These are phyloP conservation scores for Ferdinandea cuprea DNA, from an alignment of 2,888 invertebrate species.

Conservation along the genomic window DNA sequence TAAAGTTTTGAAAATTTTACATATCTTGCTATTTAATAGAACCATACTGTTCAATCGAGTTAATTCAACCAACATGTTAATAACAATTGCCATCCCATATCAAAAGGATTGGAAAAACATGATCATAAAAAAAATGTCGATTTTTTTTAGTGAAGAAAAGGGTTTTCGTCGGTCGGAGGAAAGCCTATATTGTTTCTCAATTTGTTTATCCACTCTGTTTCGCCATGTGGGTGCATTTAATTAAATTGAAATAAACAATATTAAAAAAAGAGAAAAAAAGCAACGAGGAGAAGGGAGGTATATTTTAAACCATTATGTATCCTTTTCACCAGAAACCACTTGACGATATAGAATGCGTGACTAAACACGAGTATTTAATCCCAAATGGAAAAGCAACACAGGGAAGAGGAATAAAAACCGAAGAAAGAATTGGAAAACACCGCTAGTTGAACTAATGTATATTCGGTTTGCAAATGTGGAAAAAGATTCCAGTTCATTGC, in stretches of 20 bases:
- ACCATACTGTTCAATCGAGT: conserved; percentile 13
- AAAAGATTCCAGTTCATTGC: conserved; percentile 73
- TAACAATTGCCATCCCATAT: not conserved
- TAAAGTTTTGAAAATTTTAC: too few relatives aligned
- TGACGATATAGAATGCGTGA: conserved; percentile 70
- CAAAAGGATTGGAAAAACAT: not conserved
- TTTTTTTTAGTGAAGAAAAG: conserved; percentile 3
- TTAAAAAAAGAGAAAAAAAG: too few relatives aligned
- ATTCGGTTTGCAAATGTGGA: conserved; percentile 73
- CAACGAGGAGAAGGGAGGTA: conserved; percentile 22
- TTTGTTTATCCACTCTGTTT: conserved; percentile 29
- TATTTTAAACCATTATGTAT: conserved; percentile 63
- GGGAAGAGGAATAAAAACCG: conserved; percentile 18
- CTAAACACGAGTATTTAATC: conserved; percentile 72
- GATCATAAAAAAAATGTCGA: not conserved
- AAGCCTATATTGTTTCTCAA: conserved; percentile 28
- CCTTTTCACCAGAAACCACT: conserved; percentile 65
- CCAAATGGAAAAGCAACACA: conserved; percentile 68
- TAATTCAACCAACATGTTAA: conserved; percentile 5
- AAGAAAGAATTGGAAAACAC: conserved; percentile 65
- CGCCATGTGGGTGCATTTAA: conserved; percentile 58
- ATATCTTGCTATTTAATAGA: too few relatives aligned
- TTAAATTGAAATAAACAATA: conserved; percentile 69
- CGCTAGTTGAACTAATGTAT: conserved; percentile 72
- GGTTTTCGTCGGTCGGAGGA: not conserved